phyloP scores from a whole-genome alignment of 2,888 invertebrate genomes.

The Apotomis betuletana region DNA sequence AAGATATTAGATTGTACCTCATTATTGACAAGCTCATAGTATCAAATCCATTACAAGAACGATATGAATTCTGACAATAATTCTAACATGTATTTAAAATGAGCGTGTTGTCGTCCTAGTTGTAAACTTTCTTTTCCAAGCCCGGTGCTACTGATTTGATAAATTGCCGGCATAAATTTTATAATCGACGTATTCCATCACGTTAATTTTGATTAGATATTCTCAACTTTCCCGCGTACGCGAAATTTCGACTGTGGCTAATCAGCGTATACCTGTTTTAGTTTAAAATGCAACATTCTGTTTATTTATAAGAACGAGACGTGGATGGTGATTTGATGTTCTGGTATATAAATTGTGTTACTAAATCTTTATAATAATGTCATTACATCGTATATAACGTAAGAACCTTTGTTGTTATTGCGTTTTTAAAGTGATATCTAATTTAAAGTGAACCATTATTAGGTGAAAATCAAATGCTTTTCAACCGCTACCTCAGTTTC shows the following conservation, averaged over 20 bases:
- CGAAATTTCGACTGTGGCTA: conserved; percentile 20
- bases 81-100: conserved; percentile 7
- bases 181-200: conserved; percentile 36
- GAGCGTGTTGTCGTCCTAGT: not conserved
- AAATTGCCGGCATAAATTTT: conserved; percentile 41
- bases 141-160: conserved; percentile 30
- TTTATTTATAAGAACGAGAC: not conserved
- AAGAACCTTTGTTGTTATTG: too few relatives aligned
- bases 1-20: too few relatives aligned
- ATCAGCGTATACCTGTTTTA: conserved; percentile 29
- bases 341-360: not conserved
- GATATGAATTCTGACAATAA: not conserved
- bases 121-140: conserved; percentile 39
- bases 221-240: conserved; percentile 39
- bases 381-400: too few relatives aligned
- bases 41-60: not conserved
- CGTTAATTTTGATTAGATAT: conserved; percentile 32
- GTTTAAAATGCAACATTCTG: conserved; percentile 22
- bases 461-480: too few relatives aligned
- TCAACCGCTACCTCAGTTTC: too few relatives aligned
- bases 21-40: not conserved
- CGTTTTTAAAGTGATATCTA: too few relatives aligned
- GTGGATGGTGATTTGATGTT: not conserved
- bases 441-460: too few relatives aligned
- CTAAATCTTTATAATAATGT: too few relatives aligned